Evolutionary conservation across 1,140 invertebrate genomes (phyloP), one percentile per base, ranked within the genome.

Genomic region (Globodera ellingtonae): DNA sequence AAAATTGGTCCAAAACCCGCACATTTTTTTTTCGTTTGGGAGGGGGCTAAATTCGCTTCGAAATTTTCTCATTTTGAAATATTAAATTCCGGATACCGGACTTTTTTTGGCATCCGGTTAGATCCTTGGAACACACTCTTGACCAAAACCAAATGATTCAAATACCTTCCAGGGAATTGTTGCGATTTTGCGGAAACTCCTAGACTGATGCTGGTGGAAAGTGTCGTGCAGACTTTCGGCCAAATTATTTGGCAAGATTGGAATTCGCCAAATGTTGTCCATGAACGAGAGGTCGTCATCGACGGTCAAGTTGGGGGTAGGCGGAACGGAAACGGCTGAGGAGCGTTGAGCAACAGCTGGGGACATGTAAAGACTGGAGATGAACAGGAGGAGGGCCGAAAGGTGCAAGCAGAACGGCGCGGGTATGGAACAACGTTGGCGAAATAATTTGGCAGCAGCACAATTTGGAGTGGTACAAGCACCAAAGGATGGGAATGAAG

Each of bases 241-340:
- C 10, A 62, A 62, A 62, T 62, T 62, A 62, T 13, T 10, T 62
- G 56, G 18, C 13, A 62, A 62, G 15, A 18, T 62, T 2, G 67
- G 67, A 47, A 70, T 70, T 10, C 24, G 67, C 67, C 67, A 70
- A 47, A 70, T 70, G 67, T 8, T 47, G 67, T 70, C 67, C 67
- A 70, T 70, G n/a, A 70, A 47, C 5, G 46, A 70, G 67, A 70
- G n/a, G 67, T 70, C 67, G 66, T 67, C 50, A 62, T 18, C 56
- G 56, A 18, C 18, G 56, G 56, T 62, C 56, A 62, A 62, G 18
- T 62, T 62, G 18, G 56, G 13, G 18, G 6, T 62, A 15, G 15
- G 4, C 10, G 56, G 56, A 15, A 62, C 56, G 18, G 56, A 62
- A 62, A 10, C 10, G 56, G 18, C 56, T 13, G 56, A 18, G 56